phyloP scores from a whole-genome alignment of 2,113 vertebrate genomes.

The Tiliqua scincoides region DNA sequence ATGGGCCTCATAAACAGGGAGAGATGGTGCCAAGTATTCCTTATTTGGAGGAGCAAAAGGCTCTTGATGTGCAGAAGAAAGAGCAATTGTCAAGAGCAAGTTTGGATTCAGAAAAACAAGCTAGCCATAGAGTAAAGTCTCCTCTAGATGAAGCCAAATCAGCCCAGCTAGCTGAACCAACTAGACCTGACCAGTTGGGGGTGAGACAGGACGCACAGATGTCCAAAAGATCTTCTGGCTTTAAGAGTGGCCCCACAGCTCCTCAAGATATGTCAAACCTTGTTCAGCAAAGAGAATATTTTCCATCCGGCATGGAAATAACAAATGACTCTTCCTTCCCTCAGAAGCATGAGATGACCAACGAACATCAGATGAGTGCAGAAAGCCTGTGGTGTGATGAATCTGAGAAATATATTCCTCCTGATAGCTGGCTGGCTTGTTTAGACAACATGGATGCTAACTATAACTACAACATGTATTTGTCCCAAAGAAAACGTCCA shows the following conservation, averaged over 20 bases:
- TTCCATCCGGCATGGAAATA: conserved; percentile 56
- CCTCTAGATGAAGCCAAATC: conserved; percentile 43
- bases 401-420: conserved; percentile 51
- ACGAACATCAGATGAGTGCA: conserved; percentile 37
- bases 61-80: conserved; percentile 54
- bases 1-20: conserved; percentile 39
- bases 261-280: conserved; percentile 46
- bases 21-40: conserved; percentile 42
- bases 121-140: conserved; percentile 25
- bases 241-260: conserved; percentile 50
- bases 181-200: conserved; percentile 47
- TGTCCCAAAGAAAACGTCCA: conserved; percentile 49
- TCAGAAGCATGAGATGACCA: conserved; percentile 39
- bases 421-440: conserved; percentile 57
- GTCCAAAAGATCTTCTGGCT: conserved; percentile 53
- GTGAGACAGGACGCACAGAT: conserved; percentile 39
- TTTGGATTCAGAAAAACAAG: conserved; percentile 49
- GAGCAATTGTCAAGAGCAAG: conserved; percentile 50
- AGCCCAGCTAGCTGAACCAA: conserved; percentile 43
- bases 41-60: conserved; percentile 57
- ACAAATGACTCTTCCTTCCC: conserved; percentile 47
- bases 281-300: conserved; percentile 49
- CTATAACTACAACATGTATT: conserved; percentile 24
- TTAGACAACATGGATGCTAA: conserved; percentile 51
- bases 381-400: conserved; percentile 63